A percentile compares a stretch with the other conserved stretches of the same genome.
Evolutionary conservation across 2,797 vertebrate species (phyloP).

Genomic region (Gastrophryne carolinensis): DNA sequence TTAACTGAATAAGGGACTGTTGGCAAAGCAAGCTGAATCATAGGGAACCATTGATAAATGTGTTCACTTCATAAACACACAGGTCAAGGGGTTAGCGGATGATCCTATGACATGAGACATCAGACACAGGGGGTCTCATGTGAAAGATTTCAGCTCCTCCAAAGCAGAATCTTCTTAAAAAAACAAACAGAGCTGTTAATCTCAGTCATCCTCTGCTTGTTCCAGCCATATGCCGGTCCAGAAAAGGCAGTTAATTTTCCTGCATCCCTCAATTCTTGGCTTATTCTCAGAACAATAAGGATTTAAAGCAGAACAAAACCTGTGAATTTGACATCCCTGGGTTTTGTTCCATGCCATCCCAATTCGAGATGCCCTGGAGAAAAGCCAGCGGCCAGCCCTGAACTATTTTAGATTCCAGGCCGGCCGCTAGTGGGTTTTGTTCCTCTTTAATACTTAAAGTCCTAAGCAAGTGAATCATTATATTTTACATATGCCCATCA

Average conservation of each 20-base stretch:
- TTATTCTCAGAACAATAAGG: neutral
- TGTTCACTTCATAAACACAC: slow-evolving; percentile 15
- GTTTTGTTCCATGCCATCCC: no score
- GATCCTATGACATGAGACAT: slow-evolving; percentile 41
- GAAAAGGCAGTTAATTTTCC: neutral
- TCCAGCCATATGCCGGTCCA: neutral
- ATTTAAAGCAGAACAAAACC: no score
- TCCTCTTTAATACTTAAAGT: no score
- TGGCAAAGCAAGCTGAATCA: no score
- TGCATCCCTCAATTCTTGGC: slow-evolving; percentile 6
- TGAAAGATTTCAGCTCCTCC: slow-evolving; percentile 25
- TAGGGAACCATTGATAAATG: slow-evolving; percentile 23
- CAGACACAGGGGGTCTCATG: slow-evolving; percentile 36
- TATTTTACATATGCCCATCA: no score
- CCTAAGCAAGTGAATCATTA: no score
- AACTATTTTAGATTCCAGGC: no score
- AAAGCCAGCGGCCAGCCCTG: no score
- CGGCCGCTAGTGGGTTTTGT: no score
- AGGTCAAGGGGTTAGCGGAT: slow-evolving; percentile 41
- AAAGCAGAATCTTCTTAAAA: neutral
- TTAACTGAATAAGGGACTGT: no score
- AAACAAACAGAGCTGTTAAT: slow-evolving; percentile 31
- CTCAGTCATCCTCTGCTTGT: neutral
- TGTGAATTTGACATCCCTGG: no score
- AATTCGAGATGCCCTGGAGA: no score